A percentile compares a stretch with the other conserved stretches of the same genome.
Evolutionary conservation across 2,797 vertebrate genomes (phyloP).

Genomic region (Trematomus bernacchii): DNA sequence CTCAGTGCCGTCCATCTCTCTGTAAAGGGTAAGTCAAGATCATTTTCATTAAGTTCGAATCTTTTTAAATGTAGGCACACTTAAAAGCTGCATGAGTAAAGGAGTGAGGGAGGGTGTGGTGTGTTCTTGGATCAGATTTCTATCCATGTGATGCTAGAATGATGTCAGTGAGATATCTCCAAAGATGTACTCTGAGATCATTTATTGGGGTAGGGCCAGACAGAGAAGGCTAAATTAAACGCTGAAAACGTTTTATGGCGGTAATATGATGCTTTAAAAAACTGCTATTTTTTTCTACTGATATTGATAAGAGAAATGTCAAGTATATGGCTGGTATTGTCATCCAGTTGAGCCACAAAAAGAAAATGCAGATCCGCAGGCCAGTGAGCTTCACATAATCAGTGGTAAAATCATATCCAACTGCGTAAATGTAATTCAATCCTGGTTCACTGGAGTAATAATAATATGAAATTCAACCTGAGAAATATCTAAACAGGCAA

Average conservation of each 20-base stretch:
- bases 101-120: slow-evolving; percentile 33
- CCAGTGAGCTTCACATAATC: slow-evolving; percentile 28
- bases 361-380: slow-evolving; percentile 22
- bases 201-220: slow-evolving; percentile 52
- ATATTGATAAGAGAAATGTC: not conserved
- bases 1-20: slow-evolving; percentile 94
- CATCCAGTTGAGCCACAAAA: slow-evolving; percentile 7
- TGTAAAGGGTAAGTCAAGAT: slow-evolving; percentile 91
- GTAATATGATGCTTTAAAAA: not conserved
- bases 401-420: slow-evolving; percentile 45
- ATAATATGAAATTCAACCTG: slow-evolving; percentile 61
- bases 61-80: not conserved
- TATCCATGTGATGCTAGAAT: slow-evolving; percentile 57
- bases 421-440: slow-evolving; percentile 51
- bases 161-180: slow-evolving; percentile 64
- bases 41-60: not conserved
- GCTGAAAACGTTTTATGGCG: not conserved
- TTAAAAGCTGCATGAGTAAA: slow-evolving; percentile 24
- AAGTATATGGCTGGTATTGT: slow-evolving; percentile 13
- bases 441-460: slow-evolving; percentile 49
- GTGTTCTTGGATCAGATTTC: slow-evolving; percentile 62
- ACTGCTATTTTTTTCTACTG: not conserved
- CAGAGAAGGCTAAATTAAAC: not conserved
- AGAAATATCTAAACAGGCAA: slow-evolving; percentile 63
- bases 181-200: slow-evolving; percentile 61